Percentiles rank a stretch among this genome's conserved stretches.
phyloP scores from a whole-genome alignment of 2,797 vertebrate species.

The Phrynocephalus vlangalii region DNA sequence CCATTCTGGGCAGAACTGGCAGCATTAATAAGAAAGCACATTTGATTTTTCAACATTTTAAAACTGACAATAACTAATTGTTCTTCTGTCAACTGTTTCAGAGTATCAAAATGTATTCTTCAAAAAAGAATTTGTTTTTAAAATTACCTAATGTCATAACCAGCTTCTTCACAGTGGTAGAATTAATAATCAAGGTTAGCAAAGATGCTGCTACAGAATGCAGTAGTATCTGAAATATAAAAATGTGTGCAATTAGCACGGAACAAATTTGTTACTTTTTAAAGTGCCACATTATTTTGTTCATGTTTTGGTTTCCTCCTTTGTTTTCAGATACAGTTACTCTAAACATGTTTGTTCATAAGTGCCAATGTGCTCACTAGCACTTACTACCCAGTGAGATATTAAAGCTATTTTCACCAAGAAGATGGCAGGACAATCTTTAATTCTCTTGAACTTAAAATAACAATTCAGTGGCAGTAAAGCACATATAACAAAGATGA shows the following conservation, averaged over 20 bases:
- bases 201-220: conserved; percentile 63
- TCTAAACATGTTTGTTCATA: too few relatives aligned
- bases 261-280: background rate
- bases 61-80: too few relatives aligned
- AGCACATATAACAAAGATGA: too few relatives aligned
- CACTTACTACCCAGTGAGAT: too few relatives aligned
- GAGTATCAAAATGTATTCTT: background rate
- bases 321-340: too few relatives aligned
- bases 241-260: conserved; percentile 16
- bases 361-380: too few relatives aligned
- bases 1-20: background rate
- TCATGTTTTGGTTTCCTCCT: too few relatives aligned
- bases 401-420: too few relatives aligned
- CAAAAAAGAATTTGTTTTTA: background rate
- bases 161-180: conserved; percentile 65
- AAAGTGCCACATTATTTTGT: background rate
- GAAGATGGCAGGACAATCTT: too few relatives aligned
- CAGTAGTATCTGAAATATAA: conserved; percentile 71
- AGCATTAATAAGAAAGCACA: background rate
- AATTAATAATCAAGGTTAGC: conserved; percentile 66
- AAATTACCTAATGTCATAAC: conserved; percentile 68
- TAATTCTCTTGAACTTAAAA: too few relatives aligned
- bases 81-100: background rate
- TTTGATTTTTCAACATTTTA: background rate
- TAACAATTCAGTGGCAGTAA: too few relatives aligned